Base-by-base conservation (phyloP, 2,888 invertebrate genomes). In the Hypolimnas misippus region DNA sequence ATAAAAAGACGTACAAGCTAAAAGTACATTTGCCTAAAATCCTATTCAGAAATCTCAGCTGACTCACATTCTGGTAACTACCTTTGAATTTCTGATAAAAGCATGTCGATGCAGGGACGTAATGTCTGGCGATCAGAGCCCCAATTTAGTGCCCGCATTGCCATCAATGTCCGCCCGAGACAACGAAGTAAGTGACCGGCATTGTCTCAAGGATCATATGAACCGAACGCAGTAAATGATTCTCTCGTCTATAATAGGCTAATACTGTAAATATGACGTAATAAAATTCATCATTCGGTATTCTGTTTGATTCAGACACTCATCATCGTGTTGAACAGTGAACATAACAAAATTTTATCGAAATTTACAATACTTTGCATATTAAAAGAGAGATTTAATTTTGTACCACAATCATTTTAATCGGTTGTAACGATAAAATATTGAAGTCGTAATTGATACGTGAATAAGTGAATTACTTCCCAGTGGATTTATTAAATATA, bases 71-170 rank as follows among this genome's bases (percentile, higher is more conserved):
- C 75, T 74, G 77, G 75, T 79, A 86, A 83, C 81, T 83, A 86
- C 86, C 86, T 87, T 86, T 86, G 84, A 86, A 86, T 86, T 75
- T 69, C 77, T 81, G 83, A 88, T 87, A 89, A 89, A 88, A 86
- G 87, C 87, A 83, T 80, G 83, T 87, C 84, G 79, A 81, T 82
- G 82, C 84, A 81, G 81, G 86, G 84, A 84, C 87, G 86, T 85
- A 83, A 88, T 86, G 83, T 84, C 80, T 76, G 81, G 73, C 73
- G 76, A 74, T 77, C 77, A 75, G 77, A 79, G 84, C 80, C 73
- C 83, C 86, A 84, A 87, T 89, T 84, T 82, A 83, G 80, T 80
- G 77, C 89, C 88, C 87, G 85, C 83, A 89, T 87, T 76, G 50
- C 59, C 62, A 62, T 67, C 62, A 61, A 59, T 59, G 65, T 66